These are phyloP conservation scores for Gymnogyps californianus DNA, from an alignment of 2,113 vertebrate species.

Conservation along the genomic window DNA sequence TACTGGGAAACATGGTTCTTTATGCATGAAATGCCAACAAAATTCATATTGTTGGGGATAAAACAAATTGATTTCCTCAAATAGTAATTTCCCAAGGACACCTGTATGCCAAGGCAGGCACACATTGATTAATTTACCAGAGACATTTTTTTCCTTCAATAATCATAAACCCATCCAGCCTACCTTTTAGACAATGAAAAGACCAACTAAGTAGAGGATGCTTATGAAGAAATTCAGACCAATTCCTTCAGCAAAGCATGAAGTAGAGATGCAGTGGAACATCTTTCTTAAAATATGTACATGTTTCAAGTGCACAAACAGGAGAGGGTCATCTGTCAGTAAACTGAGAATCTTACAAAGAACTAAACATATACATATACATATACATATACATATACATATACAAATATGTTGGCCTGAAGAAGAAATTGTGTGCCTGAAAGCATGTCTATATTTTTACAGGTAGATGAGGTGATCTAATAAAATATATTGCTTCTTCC, in stretches of 20 bases:
- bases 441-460: neutral
- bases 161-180: neutral
- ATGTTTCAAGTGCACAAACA: neutral
- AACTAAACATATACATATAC: neutral
- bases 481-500: neutral
- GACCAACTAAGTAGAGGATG: neutral
- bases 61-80: neutral
- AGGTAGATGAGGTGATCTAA: fast-evolving
- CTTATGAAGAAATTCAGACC: neutral
- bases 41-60: neutral
- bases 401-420: neutral
- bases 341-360: neutral
- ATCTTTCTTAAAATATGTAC: neutral
- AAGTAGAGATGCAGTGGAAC: neutral
- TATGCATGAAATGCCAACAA: neutral
- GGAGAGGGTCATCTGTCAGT: neutral
- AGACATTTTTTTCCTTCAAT: neutral
- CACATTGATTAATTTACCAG: neutral
- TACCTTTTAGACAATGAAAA: neutral
- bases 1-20: neutral
- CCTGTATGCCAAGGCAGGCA: neutral
- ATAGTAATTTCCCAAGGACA: neutral
- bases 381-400: no score
- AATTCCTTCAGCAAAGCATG: neutral
- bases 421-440: neutral